A percentile compares a stretch with the other conserved stretches of the same genome.
These are phyloP conservation scores for Aleiodes testaceus DNA, from an alignment of 2,888 invertebrate genomes.

Conservation along the genomic window DNA sequence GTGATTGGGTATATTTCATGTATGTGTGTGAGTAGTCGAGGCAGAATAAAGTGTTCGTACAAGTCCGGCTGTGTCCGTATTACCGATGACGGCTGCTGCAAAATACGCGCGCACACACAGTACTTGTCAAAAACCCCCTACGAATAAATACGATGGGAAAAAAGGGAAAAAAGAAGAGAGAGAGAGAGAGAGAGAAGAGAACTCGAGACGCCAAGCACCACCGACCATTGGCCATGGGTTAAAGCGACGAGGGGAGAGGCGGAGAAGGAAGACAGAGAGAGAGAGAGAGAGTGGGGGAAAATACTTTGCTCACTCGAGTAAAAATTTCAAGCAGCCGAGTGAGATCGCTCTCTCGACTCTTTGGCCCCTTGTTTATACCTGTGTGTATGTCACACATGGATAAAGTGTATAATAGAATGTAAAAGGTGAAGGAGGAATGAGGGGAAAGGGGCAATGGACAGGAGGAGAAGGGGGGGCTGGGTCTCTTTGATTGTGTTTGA, in stretches of 20 bases:
- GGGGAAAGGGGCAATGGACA: slow-evolving; percentile 31
- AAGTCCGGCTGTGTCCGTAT: slow-evolving; percentile 25
- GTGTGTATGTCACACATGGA: slow-evolving; percentile 24
- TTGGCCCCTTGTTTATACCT: slow-evolving; percentile 24
- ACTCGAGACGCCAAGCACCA: slow-evolving; percentile 28
- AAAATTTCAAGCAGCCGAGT: slow-evolving; percentile 27
- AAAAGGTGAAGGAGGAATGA: slow-evolving; percentile 17
- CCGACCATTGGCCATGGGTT: slow-evolving; percentile 28
- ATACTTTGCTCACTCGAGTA: slow-evolving; percentile 30
- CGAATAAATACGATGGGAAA: slow-evolving; percentile 24
- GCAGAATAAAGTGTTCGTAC: slow-evolving; percentile 15
- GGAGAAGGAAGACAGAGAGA: neutral
- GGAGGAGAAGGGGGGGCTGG: slow-evolving; percentile 39
- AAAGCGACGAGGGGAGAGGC: slow-evolving; percentile 9
- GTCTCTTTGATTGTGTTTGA: slow-evolving; percentile 37
- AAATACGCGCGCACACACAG: slow-evolving; percentile 34
- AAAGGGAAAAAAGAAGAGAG: neutral
- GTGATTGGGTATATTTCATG: neutral
- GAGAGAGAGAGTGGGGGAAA: neutral
- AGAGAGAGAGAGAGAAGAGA: slow-evolving; percentile 11
- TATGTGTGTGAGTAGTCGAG: neutral
- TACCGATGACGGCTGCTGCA: slow-evolving; percentile 26
- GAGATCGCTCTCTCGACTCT: slow-evolving; percentile 14
- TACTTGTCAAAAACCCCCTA: slow-evolving; percentile 31
- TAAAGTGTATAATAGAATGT: slow-evolving; percentile 29